These are phyloP conservation scores for Ceriagrion tenellum DNA, from an alignment of 2,888 invertebrate genomes.

Conservation along the genomic window DNA sequence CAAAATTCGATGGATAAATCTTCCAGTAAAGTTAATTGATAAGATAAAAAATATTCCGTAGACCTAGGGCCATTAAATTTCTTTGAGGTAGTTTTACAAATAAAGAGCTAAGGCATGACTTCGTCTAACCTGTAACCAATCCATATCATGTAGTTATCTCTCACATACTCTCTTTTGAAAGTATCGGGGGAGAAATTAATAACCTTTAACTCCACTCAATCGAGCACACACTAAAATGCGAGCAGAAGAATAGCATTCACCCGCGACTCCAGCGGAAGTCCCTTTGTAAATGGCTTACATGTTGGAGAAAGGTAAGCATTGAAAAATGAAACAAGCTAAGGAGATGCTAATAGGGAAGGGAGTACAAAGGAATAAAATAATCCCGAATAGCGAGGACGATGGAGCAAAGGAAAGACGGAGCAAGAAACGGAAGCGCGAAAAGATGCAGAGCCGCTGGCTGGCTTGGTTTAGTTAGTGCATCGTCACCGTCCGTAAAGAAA, in stretches of 20 bases:
- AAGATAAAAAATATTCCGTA: too few species aligned
- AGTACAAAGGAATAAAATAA: neutral
- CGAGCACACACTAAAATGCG: neutral
- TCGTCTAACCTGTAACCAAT: too few species aligned
- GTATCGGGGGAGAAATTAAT: too few species aligned
- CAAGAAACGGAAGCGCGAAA: neutral
- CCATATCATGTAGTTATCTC: too few species aligned
- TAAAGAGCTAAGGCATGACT: too few species aligned
- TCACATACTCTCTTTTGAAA: too few species aligned
- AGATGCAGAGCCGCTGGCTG: neutral
- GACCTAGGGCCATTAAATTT: too few species aligned
- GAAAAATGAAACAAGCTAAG: neutral
- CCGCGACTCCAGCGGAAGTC: neutral
- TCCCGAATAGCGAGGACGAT: neutral
- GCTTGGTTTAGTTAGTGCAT: neutral
- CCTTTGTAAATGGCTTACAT: neutral
- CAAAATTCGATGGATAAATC: too few species aligned
- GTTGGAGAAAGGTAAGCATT: neutral
- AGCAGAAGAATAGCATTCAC: neutral
- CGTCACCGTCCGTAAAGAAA: slow-evolving; percentile 41
- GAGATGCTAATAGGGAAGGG: neutral
- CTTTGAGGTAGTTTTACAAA: too few species aligned
- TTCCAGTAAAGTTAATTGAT: too few species aligned
- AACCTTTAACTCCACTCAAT: neutral
- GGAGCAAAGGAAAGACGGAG: neutral